Base-by-base conservation (phyloP, 2,797 vertebrate genomes). In the Otus scops region DNA sequence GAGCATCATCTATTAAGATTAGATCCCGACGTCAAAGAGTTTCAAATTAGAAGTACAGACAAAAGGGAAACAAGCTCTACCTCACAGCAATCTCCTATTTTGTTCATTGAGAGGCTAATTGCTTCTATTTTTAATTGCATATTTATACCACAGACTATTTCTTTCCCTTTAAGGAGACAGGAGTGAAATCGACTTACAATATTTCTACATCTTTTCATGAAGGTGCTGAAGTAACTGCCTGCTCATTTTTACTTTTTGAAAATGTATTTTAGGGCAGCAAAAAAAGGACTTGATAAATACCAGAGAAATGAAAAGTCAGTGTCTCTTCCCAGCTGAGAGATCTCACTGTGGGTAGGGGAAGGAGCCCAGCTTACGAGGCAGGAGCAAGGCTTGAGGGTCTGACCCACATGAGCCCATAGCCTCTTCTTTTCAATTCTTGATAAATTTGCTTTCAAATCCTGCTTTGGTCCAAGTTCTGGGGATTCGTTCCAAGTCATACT, bases 61-160 rank as follows among this genome's bases (percentile, higher is more conserved):
- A 82, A 82, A 91, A 85, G 47, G 45, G 30, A 92, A 87, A 69
- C 36, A 39, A 87, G 63, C 63, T 91, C 59, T 73, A 89, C 84
- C 67, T 91, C 78, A 82, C 70, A 85, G 85, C 54, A 87, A 78
- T 79, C 63, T 93, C 61, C 57, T 76, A 20, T 84, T 69, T 89
- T 3, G 5, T 43, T 96, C 65, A 70, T 79, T 64, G 38, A 91
- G 54, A 79, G 6, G 11, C 54, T 91, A 92, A 91, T 87, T 89
- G 74, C 78, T 71, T 15, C 87, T 93, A 76, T 85, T 96, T 95
- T 91, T 77, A 95, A 94, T 91, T 92, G 51, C 12, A 5, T 79
- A 88, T 92, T 91, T 92, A 80, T 77, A 76, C 32, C 38, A 30
- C 59, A 36, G 32, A 51, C n/a, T 80, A 45, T 84, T 91, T 95